Percentiles rank a stretch among this genome's conserved stretches.
Conservation (phyloP, 2,113 vertebrate genomes). For the Clinocottus analis region DNA sequence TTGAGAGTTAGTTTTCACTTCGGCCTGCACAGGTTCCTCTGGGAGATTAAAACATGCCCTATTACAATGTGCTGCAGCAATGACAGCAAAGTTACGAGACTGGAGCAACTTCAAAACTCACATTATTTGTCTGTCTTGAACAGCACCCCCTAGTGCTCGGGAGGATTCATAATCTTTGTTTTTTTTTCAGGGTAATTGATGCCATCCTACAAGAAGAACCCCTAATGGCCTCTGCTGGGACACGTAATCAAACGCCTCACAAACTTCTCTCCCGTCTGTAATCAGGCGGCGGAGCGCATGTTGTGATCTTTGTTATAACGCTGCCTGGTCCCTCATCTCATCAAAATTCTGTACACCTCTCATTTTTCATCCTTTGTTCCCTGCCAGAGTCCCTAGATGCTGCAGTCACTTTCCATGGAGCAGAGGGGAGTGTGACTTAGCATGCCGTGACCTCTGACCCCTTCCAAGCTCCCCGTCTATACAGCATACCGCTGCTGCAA, state of each 20-base stretch:
- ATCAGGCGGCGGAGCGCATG: constrained; percentile 75
- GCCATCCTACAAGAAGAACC: constrained; percentile 68
- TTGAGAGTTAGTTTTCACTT: constrained; percentile 71
- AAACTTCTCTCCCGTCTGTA: constrained; percentile 73
- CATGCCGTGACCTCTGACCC: constrained; percentile 67
- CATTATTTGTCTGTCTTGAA: constrained; percentile 34
- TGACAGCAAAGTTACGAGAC: constrained; percentile 16
- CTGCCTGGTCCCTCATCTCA: constrained; percentile 75
- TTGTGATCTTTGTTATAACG: constrained; percentile 76
- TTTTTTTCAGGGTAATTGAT: constrained; percentile 65
- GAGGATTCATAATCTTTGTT: constrained; percentile 52
- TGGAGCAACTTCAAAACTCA: constrained; percentile 29
- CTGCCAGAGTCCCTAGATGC: constrained; percentile 52
- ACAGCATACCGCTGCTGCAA: constrained; percentile 28
- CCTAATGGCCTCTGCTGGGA: constrained; percentile 79
- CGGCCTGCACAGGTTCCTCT: constrained; percentile 46
- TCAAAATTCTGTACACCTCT: constrained; percentile 78
- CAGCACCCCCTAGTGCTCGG: constrained; percentile 77
- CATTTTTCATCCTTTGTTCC: constrained; percentile 75
- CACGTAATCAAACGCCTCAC: constrained; percentile 74
- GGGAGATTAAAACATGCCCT: constrained; percentile 43
- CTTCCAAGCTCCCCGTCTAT: constrained; percentile 44
- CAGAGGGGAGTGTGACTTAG: constrained; percentile 57
- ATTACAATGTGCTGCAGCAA: constrained; percentile 19
- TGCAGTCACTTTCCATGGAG: constrained; percentile 65